Evolutionary conservation across 1,140 invertebrate genomes (phyloP).

Genomic region (Coptotermes formosanus): DNA sequence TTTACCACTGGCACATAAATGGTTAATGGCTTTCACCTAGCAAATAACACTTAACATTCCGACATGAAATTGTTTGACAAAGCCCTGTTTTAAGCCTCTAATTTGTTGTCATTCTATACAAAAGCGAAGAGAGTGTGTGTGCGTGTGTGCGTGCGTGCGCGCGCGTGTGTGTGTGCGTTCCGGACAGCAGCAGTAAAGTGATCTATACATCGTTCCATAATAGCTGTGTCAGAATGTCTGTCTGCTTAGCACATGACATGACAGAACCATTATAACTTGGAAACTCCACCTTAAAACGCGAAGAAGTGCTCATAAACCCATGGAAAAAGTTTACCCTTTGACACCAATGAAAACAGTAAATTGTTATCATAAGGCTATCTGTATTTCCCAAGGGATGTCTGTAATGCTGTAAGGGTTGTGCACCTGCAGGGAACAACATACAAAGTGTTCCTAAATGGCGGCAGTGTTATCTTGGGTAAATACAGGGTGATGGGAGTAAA

Average conservation of each 20-base stretch:
- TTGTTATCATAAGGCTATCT: conserved; percentile 24
- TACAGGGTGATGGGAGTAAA: not conserved
- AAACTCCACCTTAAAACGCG: conserved; percentile 7
- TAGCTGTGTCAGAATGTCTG: not conserved
- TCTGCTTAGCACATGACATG: not conserved
- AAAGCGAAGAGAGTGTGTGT: not conserved
- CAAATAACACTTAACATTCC: too few species aligned
- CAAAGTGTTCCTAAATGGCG: not conserved
- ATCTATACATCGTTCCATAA: not conserved
- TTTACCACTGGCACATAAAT: too few species aligned
- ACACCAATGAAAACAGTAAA: conserved; percentile 23
- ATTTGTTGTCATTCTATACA: too few species aligned
- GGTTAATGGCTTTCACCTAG: too few species aligned
- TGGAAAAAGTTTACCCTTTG: conserved; percentile 18
- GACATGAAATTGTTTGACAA: too few species aligned
- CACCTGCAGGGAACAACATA: not conserved
- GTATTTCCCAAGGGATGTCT: conserved; percentile 5
- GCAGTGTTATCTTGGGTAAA: not conserved
- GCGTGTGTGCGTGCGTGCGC: too few species aligned
- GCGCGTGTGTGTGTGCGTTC: not conserved
- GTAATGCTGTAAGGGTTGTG: not conserved
- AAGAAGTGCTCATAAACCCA: not conserved
- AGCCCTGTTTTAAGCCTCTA: too few species aligned
- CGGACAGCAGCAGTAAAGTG: not conserved
- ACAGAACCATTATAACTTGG: conserved; percentile 7